Percentiles rank a stretch among this genome's conserved stretches.
phyloP scores from a whole-genome alignment of 2,888 invertebrate species.

The Tribolium freemani region DNA sequence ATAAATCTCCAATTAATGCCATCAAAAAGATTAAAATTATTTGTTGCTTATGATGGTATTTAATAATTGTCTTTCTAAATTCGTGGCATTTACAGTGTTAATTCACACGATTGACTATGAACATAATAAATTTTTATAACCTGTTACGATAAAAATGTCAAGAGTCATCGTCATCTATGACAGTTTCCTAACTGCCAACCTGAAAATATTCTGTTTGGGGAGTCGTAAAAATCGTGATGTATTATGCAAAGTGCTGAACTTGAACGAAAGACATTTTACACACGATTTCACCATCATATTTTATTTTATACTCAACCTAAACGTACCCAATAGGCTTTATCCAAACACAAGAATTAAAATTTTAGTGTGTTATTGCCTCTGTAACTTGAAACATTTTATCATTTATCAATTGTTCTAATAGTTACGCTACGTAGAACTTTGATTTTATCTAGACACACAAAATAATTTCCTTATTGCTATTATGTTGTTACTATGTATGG shows the following conservation, averaged over 20 bases:
- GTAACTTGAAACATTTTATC: too few relatives aligned
- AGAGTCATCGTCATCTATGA: conserved; percentile 2
- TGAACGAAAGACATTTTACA: background rate
- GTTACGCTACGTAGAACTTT: too few relatives aligned
- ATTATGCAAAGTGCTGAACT: background rate
- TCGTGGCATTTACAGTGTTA: conserved; percentile 16
- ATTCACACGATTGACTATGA: conserved; percentile 17
- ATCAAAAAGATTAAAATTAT: background rate
- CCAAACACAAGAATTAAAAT: too few relatives aligned
- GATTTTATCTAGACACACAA: too few relatives aligned
- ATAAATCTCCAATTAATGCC: too few relatives aligned
- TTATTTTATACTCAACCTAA: background rate
- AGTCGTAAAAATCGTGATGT: background rate
- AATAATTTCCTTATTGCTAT: too few relatives aligned
- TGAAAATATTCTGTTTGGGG: background rate
- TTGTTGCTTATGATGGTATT: background rate
- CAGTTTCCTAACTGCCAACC: background rate
- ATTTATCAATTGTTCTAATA: too few relatives aligned
- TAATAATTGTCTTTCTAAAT: background rate
- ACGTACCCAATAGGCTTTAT: too few relatives aligned
- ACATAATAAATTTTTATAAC: conserved; percentile 20
- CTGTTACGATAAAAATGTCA: conserved; percentile 18
- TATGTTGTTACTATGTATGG: too few relatives aligned
- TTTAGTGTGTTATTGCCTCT: too few relatives aligned
- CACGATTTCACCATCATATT: background rate